A percentile compares a stretch with the other conserved stretches of the same genome.
Evolutionary conservation across 2,113 vertebrate genomes (phyloP).

Genomic region (Poecile atricapillus): DNA sequence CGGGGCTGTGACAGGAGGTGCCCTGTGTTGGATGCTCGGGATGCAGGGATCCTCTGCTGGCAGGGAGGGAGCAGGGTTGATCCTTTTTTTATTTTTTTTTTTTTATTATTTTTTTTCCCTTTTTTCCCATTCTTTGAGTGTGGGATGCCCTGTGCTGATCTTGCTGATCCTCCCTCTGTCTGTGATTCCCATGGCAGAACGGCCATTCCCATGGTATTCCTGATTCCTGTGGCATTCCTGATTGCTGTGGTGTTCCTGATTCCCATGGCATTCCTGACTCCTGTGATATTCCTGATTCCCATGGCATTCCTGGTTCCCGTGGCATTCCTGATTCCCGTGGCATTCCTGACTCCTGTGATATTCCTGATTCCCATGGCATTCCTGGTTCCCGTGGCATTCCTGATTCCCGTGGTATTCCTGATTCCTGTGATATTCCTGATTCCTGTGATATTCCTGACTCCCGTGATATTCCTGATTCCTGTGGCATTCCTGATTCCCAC

Average conservation of each 20-base stretch:
- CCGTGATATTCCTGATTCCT: accelerated
- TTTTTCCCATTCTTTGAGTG: not conserved
- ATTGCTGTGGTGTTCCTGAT: not conserved
- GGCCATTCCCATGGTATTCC: accelerated
- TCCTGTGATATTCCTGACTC: not conserved
- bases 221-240: accelerated
- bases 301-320: no score
- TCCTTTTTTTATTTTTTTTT: no score
- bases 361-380: not conserved
- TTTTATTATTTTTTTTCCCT: not conserved
- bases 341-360: not conserved
- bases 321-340: not conserved
- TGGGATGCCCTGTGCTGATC: not conserved
- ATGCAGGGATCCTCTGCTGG: not conserved
- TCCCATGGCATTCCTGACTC: not conserved
- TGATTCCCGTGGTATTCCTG: not conserved
- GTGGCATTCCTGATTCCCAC: not conserved
- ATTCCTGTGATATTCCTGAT: accelerated
- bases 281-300: accelerated
- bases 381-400: accelerated
- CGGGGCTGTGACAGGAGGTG: accelerated
- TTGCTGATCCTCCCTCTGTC: not conserved
- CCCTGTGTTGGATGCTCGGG: accelerated
- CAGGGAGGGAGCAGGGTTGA: no score
- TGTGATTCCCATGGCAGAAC: not conserved